These are phyloP conservation scores for Asteroscopus sphinx DNA, from an alignment of 2,888 invertebrate species.

Conservation along the genomic window DNA sequence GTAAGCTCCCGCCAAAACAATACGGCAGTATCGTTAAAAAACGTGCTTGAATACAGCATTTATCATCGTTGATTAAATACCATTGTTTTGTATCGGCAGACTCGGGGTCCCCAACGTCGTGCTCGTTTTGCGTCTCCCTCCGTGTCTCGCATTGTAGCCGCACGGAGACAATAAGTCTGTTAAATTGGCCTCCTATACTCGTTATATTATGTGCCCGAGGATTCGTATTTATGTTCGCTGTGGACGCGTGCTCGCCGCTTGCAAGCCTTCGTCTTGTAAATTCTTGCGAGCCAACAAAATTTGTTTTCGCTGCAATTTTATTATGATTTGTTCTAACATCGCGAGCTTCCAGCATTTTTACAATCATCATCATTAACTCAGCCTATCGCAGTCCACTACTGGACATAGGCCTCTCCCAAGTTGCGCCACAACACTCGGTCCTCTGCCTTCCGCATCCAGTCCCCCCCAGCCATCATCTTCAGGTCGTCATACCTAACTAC, in stretches of 20 bases:
- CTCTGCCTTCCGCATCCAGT: no score
- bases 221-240: conserved; percentile 77
- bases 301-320: conserved; percentile 68
- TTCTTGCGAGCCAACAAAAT: conserved; percentile 70
- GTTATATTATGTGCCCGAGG: conserved; percentile 77
- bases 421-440: no score
- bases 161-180: conserved; percentile 89
- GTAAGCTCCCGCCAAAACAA: conserved; percentile 89
- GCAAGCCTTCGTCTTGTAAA: conserved; percentile 75
- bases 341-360: conserved; percentile 44
- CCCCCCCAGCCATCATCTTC: no score
- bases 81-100: conserved; percentile 89
- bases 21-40: conserved; percentile 89
- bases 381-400: no score
- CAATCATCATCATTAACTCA: no score
- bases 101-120: conserved; percentile 81
- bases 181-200: conserved; percentile 87
- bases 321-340: conserved; percentile 63
- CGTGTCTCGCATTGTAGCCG: conserved; percentile 85
- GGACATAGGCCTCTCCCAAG: no score
- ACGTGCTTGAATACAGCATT: conserved; percentile 89
- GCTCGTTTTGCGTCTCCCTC: conserved; percentile 82
- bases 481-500: conserved; percentile 41
- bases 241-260: conserved; percentile 73
- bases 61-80: conserved; percentile 90